Base-by-base conservation (phyloP, 23 tunicate genomes). In the Corella eumyota region DNA sequence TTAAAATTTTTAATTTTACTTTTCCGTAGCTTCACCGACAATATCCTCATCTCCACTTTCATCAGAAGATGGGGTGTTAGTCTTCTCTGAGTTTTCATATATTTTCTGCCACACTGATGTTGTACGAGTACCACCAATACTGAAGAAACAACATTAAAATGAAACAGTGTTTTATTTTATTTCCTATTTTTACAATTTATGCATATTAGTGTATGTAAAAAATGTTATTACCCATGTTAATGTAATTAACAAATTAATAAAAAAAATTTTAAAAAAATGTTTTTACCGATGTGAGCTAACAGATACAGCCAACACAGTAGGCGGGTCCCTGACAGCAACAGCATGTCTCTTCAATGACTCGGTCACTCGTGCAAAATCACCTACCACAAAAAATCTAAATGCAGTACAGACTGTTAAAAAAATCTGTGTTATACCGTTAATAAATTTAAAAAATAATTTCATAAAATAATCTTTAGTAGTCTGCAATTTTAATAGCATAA, bases 291-390 rank as follows among this genome's bases (percentile, higher is more conserved):
- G 66, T 1, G 92, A 29, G 7, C 80, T 60, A 15, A 73, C 76
- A 56, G 63, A 24, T 31, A 73, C 24, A 25, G 79, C 92, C 54
- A 67, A 64, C 17, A 74, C 92, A 24, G 68, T 60, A 9, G 92
- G 92, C 0, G 80, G 92, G 4, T 82, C 92, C 49, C 80, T 51
- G 17, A 82, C 80, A 15, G 92, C 92, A 3, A 66, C 69, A 6
- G 92, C 80, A 68, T 82, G 92, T 15, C 61, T 68, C 72, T 82
- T 82, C 60, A 82, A 55, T 26, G 79, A 77, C 61, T 82, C 92
- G 6, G 80, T 82, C 19, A 73, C 76, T 20, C 32, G 62, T 15
- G 50, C 59, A 37, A 38, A 61, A 53, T 82, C 92, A 15, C 45
- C 34, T n/a, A 67, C 81, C 6, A 25, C 26, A 19, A 82, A 65